These are phyloP conservation scores for Bombus polaris DNA, from an alignment of 1,140 invertebrate species.

Conservation along the genomic window DNA sequence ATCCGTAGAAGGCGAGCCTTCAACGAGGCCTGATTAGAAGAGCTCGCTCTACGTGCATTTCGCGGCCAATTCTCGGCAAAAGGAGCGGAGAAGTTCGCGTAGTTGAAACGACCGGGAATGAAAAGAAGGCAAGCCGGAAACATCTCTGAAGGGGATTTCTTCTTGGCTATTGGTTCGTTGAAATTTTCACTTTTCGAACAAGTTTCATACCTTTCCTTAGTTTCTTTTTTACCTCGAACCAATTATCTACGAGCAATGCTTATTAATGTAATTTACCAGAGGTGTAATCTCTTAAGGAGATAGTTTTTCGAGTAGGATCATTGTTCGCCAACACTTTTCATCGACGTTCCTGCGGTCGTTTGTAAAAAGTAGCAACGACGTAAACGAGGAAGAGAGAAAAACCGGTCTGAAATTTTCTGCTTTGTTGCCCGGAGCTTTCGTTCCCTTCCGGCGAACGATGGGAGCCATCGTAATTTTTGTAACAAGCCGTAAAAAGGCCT, in stretches of 20 bases:
- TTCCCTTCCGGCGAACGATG: background rate
- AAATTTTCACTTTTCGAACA: background rate
- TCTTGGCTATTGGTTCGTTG: conserved; percentile 2
- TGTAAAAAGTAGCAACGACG: conserved; percentile 12
- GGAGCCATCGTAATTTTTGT: conserved; percentile 36
- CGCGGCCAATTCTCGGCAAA: background rate
- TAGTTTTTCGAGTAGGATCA: background rate
- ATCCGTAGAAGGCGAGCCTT: conserved; percentile 1
- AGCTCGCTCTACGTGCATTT: conserved; percentile 15
- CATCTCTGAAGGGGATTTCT: background rate
- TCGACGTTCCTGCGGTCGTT: background rate
- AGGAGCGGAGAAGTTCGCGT: background rate
- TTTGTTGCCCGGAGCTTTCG: conserved; percentile 21
- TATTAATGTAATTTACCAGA: conserved; percentile 18
- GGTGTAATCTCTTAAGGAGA: background rate
- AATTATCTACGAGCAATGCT: conserved; percentile 14
- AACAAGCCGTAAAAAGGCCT: conserved; percentile 36
- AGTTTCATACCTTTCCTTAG: background rate
- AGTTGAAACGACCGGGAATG: background rate
- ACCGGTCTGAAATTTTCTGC: conserved; percentile 42
- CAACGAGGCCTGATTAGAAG: conserved; percentile 43
- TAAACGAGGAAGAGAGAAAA: conserved; percentile 17
- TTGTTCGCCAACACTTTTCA: conserved; percentile 12
- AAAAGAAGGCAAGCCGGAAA: background rate
- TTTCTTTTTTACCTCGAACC: background rate